Percentiles rank a stretch among this genome's conserved stretches.
phyloP scores from a whole-genome alignment of 2,113 vertebrate species.

The Odontophorus gujanensis region DNA sequence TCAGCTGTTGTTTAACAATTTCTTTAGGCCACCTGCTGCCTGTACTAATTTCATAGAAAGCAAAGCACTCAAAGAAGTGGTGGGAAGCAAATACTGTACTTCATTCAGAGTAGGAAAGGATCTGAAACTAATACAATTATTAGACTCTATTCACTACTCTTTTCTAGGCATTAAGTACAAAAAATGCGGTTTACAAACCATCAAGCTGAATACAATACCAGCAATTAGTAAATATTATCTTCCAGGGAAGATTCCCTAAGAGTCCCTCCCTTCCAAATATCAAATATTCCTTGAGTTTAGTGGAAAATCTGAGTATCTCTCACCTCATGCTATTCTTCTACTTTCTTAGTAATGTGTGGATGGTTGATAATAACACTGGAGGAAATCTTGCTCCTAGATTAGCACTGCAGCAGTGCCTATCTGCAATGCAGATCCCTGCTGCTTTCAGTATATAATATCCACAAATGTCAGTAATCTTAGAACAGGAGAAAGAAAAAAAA shows the following conservation, averaged over 20 bases:
- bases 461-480: constrained; percentile 40
- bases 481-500: accelerated
- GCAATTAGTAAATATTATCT: constrained; percentile 35
- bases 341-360: constrained; percentile 41
- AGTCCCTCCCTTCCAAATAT: constrained; percentile 2
- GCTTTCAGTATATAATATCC: constrained; percentile 16
- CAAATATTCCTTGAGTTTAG: constrained; percentile 9
- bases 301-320: background rate
- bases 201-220: constrained; percentile 37
- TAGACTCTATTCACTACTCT: background rate
- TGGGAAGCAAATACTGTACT: constrained; percentile 41
- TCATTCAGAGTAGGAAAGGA: background rate
- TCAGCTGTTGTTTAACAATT: constrained; percentile 78
- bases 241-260: background rate
- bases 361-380: constrained; percentile 46
- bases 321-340: constrained; percentile 5
- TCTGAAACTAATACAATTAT: constrained; percentile 35
- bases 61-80: constrained; percentile 51
- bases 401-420: constrained; percentile 58
- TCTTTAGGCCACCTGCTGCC: constrained; percentile 75
- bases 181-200: constrained; percentile 48
- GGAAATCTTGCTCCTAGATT: constrained; percentile 57
- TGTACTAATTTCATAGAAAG: constrained; percentile 70
- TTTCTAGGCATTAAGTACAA: constrained; percentile 53
- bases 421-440: constrained; percentile 67